Evolutionary conservation across 2,888 invertebrate genomes (phyloP), one percentile per base, ranked within the genome.

Genomic region (Agrotis exclamationis): DNA sequence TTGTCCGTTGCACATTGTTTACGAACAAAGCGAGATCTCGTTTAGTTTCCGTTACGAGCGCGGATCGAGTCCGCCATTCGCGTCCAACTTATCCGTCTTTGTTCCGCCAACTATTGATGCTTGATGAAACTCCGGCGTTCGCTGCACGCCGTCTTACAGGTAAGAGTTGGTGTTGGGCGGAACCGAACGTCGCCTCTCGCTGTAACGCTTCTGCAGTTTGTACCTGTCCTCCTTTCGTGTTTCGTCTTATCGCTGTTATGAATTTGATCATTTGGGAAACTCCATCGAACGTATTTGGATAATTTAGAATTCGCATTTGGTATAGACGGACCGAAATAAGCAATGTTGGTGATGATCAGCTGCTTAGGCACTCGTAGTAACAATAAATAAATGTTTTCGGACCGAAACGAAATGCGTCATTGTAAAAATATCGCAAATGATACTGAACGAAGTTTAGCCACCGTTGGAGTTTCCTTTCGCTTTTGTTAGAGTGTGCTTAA

Each of bases 1-100:
- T 88, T 89, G 92, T 92, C 91, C 89, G 89, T 76, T 88, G 92
- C 88, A 92, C 90, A 92, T 95, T 95, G 94, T 95, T 94, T 93
- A 91, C 88, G 93, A 95, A 94, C 94, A 94, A 93, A 93, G 92
- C 90, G 89, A 83, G 88, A 88, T 88, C 89, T 88, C 87, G 89
- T 88, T 89, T 85, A 86, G 91, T 87, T 87, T 90, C 86, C 90
- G 89, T 89, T 91, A 89, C 86, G 87, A 88, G 87, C 87, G 85
- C 82, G 88, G 89, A 91, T 90, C 88, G 86, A 88, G 89, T 89
- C 90, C 87, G 86, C 88, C 77, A 83, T 89, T 88, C 91, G 87
- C 87, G 80, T 89, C 88, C 89, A 93, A 93, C 92, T 94, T 93
- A 89, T 91, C 87, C 91, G 87, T 93, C 93, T 92, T 93, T 93